phyloP scores from a whole-genome alignment of 2,113 vertebrate genomes.

The Arvicanthis niloticus region DNA sequence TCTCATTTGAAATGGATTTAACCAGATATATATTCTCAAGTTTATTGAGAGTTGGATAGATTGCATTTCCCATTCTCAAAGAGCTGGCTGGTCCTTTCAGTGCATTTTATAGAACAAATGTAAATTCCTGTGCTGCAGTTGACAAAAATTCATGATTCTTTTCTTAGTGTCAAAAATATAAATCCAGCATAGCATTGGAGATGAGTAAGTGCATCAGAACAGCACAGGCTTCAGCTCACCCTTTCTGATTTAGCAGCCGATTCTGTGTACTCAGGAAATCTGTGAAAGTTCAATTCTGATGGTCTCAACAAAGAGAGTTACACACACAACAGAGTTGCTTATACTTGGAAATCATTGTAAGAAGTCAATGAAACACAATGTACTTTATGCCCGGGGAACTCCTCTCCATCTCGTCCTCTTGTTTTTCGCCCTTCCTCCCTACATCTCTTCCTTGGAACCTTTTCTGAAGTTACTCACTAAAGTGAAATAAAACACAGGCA shows the following conservation, averaged over 20 bases:
- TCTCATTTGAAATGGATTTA: constrained; percentile 90
- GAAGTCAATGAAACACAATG: constrained; percentile 79
- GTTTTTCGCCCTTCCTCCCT: constrained; percentile 46
- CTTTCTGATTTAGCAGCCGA: constrained; percentile 83
- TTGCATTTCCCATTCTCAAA: constrained; percentile 85
- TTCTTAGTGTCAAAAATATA: constrained; percentile 83
- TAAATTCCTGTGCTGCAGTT: constrained; percentile 83
- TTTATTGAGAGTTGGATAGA: constrained; percentile 90
- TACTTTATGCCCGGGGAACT: constrained; percentile 46
- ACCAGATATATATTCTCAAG: constrained; percentile 88
- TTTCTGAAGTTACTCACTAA: constrained; percentile 66
- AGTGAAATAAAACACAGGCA: constrained; percentile 77
- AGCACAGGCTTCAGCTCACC: constrained; percentile 74
- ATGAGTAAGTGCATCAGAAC: constrained; percentile 79
- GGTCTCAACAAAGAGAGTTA: constrained; percentile 81
- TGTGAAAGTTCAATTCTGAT: constrained; percentile 84
- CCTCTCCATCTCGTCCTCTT: not conserved
- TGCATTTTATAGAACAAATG: constrained; percentile 86
- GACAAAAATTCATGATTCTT: constrained; percentile 86
- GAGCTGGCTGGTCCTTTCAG: constrained; percentile 81
- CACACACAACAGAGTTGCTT: constrained; percentile 80
- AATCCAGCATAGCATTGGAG: constrained; percentile 84
- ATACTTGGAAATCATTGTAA: constrained; percentile 78
- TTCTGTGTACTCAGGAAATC: constrained; percentile 82
- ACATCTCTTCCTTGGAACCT: constrained; percentile 64